Percentiles rank a stretch among this genome's conserved stretches.
Conservation (phyloP, 2,113 vertebrate species). For the Gymnarchus niloticus region DNA sequence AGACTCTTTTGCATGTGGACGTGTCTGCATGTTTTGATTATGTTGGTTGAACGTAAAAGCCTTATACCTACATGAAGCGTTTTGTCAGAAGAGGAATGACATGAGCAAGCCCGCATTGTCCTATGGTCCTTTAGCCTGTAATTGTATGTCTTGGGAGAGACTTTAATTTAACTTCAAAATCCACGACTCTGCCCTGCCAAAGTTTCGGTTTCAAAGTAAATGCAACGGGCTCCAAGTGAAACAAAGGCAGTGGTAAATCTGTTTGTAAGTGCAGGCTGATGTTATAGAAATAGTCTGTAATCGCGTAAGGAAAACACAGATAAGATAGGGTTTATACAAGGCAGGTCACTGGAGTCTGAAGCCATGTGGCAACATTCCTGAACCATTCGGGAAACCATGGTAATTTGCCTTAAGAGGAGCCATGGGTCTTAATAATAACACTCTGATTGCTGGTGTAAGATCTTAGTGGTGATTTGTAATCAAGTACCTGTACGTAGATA, state of each 20-base stretch:
- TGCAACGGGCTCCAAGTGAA: constrained; percentile 30
- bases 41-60: background rate
- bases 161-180: constrained; percentile 21
- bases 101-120: background rate
- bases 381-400: constrained; percentile 21
- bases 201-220: constrained; percentile 11
- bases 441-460: constrained; percentile 33
- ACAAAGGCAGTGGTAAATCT: constrained; percentile 23
- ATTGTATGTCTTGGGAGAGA: constrained; percentile 26
- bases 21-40: background rate
- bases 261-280: constrained; percentile 26
- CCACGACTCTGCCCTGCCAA: constrained; percentile 7
- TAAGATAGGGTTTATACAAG: constrained; percentile 40
- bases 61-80: background rate
- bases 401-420: constrained; percentile 27
- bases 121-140: background rate
- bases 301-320: constrained; percentile 42
- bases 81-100: background rate
- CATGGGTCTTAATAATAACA: constrained; percentile 25
- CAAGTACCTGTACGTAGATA: constrained; percentile 33
- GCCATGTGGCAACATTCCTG: constrained; percentile 28
- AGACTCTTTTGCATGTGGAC: background rate
- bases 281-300: constrained; percentile 27
- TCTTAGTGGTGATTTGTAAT: constrained; percentile 34
- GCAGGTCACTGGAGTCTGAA: background rate